phyloP scores from a whole-genome alignment of 2,113 vertebrate species.

The Montifringilla adamsi region DNA sequence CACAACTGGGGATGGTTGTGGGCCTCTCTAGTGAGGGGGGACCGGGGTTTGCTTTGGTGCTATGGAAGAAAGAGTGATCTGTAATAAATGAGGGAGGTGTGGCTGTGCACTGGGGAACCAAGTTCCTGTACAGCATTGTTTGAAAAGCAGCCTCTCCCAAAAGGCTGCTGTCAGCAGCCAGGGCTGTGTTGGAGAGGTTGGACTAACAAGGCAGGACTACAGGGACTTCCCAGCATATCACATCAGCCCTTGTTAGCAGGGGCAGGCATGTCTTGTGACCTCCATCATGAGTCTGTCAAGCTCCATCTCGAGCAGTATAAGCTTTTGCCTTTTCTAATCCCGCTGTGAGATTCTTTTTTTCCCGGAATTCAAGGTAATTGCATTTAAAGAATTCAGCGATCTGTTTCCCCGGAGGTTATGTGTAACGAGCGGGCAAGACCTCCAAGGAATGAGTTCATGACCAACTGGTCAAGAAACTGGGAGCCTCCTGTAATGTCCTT shows the following conservation, averaged over 20 bases:
- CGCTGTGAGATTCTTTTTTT: not conserved
- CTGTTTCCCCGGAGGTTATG: not conserved
- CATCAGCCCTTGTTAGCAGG: constrained; percentile 1
- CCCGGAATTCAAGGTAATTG: not conserved
- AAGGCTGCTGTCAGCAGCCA: not conserved
- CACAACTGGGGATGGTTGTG: not conserved
- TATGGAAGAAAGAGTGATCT: rapidly evolving
- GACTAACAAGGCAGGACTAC: not conserved
- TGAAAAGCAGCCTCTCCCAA: not conserved
- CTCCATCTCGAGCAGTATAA: not conserved
- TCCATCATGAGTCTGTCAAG: constrained; percentile 34
- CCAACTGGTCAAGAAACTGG: not conserved
- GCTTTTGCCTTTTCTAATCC: constrained; percentile 34
- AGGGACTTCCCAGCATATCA: not conserved
- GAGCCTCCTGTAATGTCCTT: not conserved
- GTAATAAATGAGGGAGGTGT: not conserved
- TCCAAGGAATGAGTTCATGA: not conserved
- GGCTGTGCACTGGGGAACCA: not conserved
- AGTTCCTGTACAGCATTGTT: not conserved
- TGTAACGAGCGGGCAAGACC: not conserved
- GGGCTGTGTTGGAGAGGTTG: not conserved
- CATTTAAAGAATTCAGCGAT: not conserved
- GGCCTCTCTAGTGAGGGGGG: not conserved
- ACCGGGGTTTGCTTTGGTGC: not conserved
- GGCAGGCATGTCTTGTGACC: not conserved